Base-by-base conservation (phyloP, 2,888 invertebrate genomes). In the Glaucopsyche alexis region DNA sequence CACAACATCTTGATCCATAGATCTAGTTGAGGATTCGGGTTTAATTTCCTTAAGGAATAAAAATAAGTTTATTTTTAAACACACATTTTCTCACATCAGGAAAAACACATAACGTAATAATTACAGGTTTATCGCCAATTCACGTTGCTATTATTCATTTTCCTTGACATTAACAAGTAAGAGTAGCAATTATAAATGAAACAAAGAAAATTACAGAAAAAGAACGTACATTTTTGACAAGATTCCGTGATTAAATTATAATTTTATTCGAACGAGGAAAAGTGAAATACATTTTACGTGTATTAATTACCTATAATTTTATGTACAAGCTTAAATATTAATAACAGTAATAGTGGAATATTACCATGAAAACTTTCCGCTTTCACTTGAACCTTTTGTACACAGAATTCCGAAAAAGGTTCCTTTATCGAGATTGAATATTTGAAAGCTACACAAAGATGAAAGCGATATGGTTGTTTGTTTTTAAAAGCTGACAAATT, bases 401-500 rank as follows among this genome's bases (percentile, higher is more conserved):
- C 29, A 38, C 29, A 38, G 60, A 60, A 60, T 14, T 29, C 60
- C 29, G 29, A 29, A 60, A 60, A 60, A 60, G 60, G 60, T 38
- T 16, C 60, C 29, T 60, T 60, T 60, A 29, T 60, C 60, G 60
- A 29, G 47, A 49, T 69, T 69, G 29, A 69, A 69, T 69, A 69
- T 69, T 69, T 19, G 49, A 49, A 47, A 69, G 47, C 29, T 29
- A 19, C 47, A 69, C 69, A 69, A 69, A 49, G 47, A 69, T 49
- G 47, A 69, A 69, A 69, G 47, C 69, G 7, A 72, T 72, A 72
- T 72, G 4, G 71, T 64, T 65, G 49, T 72, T 52, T 66, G 66
- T 72, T 72, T 67, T 72, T 65, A 47, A 65, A 65, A 72, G 65
- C 72, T 45, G 40, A 67, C 69, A 69, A 69, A 69, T 69, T 69